These are phyloP conservation scores for Parus major DNA, from an alignment of 2,113 vertebrate species.

Conservation along the genomic window DNA sequence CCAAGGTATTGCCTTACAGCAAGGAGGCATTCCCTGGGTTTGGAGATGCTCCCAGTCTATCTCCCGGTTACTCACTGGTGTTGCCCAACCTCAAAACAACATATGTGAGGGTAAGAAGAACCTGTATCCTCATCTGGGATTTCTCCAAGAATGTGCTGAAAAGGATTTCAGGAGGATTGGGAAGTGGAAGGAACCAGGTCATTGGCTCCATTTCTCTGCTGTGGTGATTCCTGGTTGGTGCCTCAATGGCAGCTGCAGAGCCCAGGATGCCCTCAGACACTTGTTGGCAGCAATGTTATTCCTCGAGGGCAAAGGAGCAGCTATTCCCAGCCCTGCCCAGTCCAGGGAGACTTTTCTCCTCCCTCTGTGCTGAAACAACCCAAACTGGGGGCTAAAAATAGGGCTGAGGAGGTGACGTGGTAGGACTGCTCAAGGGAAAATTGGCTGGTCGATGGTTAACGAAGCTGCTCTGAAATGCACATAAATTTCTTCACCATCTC, in stretches of 20 bases:
- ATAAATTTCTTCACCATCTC: background rate
- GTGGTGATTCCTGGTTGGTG: background rate
- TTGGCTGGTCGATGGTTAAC: background rate
- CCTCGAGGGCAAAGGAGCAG: background rate
- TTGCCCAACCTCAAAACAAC: background rate
- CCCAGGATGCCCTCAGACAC: rapidly evolving
- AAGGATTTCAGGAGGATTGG: background rate
- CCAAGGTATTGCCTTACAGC: background rate
- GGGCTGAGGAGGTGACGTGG: background rate
- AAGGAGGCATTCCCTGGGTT: background rate
- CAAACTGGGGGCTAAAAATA: background rate
- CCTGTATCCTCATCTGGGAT: background rate
- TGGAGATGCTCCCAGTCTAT: background rate
- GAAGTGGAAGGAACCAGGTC: background rate
- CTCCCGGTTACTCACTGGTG: background rate
- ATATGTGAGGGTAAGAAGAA: background rate
- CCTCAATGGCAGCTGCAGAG: background rate
- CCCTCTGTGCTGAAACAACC: background rate
- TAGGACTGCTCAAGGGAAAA: background rate
- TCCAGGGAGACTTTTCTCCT: background rate
- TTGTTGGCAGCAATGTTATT: background rate
- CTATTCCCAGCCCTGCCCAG: background rate
- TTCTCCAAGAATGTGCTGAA: background rate
- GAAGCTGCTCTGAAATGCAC: background rate
- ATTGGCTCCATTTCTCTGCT: rapidly evolving